Base-by-base conservation (phyloP, 2,113 vertebrate species). In the Salminus brasiliensis region DNA sequence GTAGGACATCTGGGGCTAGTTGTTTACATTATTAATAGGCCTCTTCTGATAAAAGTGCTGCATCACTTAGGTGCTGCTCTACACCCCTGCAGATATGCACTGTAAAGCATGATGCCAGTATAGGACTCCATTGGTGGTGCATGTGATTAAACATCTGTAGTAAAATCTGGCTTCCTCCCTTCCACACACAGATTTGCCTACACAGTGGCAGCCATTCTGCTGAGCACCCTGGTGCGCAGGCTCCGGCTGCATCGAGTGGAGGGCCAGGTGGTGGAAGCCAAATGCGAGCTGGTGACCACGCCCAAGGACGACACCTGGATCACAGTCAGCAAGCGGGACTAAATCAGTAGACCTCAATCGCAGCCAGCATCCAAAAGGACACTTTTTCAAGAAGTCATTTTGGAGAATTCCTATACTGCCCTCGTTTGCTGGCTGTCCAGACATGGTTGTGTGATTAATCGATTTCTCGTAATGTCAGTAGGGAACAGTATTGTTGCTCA, bases 281-380 rank as follows among this genome's bases (percentile, higher is more conserved):
- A 94, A 34, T 98, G 95, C 7, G 95, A 98, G 85, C 94, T 99
- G 85, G 97, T 99, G 74, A 95, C 96, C 43, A 94, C 95, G 0
- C 95, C 95, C 0, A 98, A 95, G 83, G 97, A 99, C 9, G 98
- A 98, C 88, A 95, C 94, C 53, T 99, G 98, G 98, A 93, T 98
- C 88, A 97, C 94, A 0, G 89, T 97, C 81, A 96, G 94, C 89
- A 94, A 92, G 80, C 95, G 96, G 85, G 91, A 84, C 68, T 96
- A 91, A 92, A 39, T 29, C 0, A 8, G 30, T 55, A 27, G 29
- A 62, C 16, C 29, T 4, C 21, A 5, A n/a, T 25, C 29, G 29
- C 13, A 23, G 21, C 13, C n/a, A n/a, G 18, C 9, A n/a, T 21
- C 3, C 41, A 32, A 30, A 75, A 43, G 4, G 47, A 71, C 21